A percentile compares a stretch with the other conserved stretches of the same genome.
phyloP scores from a whole-genome alignment of 2,113 vertebrate genomes.

The Chaetodon auriga region DNA sequence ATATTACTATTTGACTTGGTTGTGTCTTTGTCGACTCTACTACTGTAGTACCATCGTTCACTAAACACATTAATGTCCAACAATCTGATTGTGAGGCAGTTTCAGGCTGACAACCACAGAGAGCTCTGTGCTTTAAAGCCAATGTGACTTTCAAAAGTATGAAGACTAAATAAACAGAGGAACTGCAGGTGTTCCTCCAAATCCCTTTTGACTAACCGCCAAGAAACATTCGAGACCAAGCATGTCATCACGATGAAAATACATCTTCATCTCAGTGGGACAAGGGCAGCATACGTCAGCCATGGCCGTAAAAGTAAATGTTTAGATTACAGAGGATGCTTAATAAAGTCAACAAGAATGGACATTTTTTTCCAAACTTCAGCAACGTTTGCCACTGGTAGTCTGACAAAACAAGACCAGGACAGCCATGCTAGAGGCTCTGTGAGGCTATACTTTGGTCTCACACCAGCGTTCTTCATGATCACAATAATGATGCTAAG shows the following conservation, averaged over 20 bases:
- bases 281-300: neutral
- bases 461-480: no score
- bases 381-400: neutral
- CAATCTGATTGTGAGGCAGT: neutral
- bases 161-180: conserved; percentile 54
- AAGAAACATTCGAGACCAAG: conserved; percentile 31
- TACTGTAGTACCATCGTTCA: neutral
- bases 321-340: conserved; percentile 32
- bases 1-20: neutral
- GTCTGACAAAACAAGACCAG: neutral
- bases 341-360: conserved; percentile 31
- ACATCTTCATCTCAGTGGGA: conserved; percentile 6
- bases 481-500: neutral
- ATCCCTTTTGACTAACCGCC: conserved; percentile 24
- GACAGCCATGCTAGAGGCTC: neutral
- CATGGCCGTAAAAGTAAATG: conserved; percentile 47
- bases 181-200: conserved; percentile 44
- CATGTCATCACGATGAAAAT: conserved; percentile 4
- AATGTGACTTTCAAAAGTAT: conserved; percentile 31
- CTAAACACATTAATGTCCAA: neutral
- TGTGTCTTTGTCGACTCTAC: conserved; percentile 1
- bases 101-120: conserved; percentile 18
- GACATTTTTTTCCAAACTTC: neutral
- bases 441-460: neutral
- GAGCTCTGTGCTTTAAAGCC: neutral